Percentiles rank a stretch among this genome's conserved stretches.
Conservation (phyloP, 1,140 invertebrate genomes). For the Plectrocnemia conspersa region DNA sequence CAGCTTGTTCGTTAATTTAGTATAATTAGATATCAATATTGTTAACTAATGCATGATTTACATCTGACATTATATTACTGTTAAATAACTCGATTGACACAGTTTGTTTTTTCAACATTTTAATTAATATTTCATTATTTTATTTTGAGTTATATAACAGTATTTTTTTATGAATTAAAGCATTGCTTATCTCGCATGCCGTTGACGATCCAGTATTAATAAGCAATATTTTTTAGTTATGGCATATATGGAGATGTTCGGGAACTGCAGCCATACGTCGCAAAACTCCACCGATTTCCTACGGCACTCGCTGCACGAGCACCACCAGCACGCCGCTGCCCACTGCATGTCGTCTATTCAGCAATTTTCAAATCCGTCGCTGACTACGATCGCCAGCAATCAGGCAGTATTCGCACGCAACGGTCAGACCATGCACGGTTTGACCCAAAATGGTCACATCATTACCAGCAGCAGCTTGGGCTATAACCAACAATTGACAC, state of each 20-base stretch:
- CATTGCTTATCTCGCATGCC: no score
- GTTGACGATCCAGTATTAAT: conserved; percentile 2
- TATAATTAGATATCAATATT: no score
- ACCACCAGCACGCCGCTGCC: conserved; percentile 32
- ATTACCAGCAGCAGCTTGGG: background rate
- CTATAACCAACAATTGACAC: conserved; percentile 28
- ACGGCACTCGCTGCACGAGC: conserved; percentile 74
- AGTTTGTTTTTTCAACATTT: no score
- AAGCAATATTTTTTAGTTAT: conserved; percentile 63
- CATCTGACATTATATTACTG: no score
- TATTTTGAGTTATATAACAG: no score
- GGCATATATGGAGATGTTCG: conserved; percentile 94
- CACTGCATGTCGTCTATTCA: conserved; percentile 34
- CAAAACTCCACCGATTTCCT: conserved; percentile 62
- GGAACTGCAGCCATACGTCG: conserved; percentile 74
- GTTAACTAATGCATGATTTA: no score
- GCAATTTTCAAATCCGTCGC: conserved; percentile 16
- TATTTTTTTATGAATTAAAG: no score
- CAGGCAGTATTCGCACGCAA: conserved; percentile 14
- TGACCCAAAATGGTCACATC: background rate
- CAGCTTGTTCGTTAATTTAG: no score
- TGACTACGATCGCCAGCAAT: conserved; percentile 1
- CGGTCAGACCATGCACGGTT: conserved; percentile 12
- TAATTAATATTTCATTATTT: no score
- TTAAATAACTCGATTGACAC: no score